phyloP scores from a whole-genome alignment of 2,888 invertebrate species.

The Apotomis capreana region DNA sequence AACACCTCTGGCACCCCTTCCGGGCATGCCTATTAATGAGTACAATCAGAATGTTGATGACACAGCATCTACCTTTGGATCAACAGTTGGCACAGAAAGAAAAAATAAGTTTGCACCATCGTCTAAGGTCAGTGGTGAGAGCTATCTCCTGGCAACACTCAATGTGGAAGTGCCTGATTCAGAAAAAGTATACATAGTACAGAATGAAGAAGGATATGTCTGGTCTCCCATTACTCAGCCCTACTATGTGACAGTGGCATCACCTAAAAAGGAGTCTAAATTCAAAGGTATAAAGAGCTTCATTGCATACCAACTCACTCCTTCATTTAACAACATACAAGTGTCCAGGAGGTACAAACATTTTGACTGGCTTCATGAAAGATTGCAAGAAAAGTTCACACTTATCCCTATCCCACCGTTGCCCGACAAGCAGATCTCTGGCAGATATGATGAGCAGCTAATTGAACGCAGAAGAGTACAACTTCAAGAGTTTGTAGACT shows the following conservation, averaged over 20 bases:
- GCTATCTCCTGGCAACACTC: constrained; percentile 91
- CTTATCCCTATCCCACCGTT: constrained; percentile 97
- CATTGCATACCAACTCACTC: constrained; percentile 98
- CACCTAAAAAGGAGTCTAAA: constrained; percentile 98
- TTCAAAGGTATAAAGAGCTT: constrained; percentile 98
- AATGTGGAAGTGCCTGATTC: constrained; percentile 87
- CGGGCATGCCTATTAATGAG: constrained; percentile 80
- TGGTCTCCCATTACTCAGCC: constrained; percentile 90
- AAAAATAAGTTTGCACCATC: constrained; percentile 94
- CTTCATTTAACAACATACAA: constrained; percentile 96
- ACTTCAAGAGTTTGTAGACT: constrained; percentile 97
- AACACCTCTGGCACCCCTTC: constrained; percentile 69
- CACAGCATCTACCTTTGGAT: constrained; percentile 79
- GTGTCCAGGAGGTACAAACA: constrained; percentile 98
- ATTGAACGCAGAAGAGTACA: constrained; percentile 97
- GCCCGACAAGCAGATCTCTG: constrained; percentile 99
- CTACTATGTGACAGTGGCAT: constrained; percentile 94
- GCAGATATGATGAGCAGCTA: constrained; percentile 98
- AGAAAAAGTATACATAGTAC: constrained; percentile 89
- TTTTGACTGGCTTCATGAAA: constrained; percentile 99
- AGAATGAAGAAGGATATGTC: constrained; percentile 87
- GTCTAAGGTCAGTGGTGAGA: constrained; percentile 95
- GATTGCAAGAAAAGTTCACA: constrained; percentile 96
- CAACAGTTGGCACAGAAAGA: constrained; percentile 86
- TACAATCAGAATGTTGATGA: constrained; percentile 79